Percentiles rank a stretch among this genome's conserved stretches.
phyloP scores from a whole-genome alignment of 2,113 vertebrate genomes.

The Mystacornis crossleyi region DNA sequence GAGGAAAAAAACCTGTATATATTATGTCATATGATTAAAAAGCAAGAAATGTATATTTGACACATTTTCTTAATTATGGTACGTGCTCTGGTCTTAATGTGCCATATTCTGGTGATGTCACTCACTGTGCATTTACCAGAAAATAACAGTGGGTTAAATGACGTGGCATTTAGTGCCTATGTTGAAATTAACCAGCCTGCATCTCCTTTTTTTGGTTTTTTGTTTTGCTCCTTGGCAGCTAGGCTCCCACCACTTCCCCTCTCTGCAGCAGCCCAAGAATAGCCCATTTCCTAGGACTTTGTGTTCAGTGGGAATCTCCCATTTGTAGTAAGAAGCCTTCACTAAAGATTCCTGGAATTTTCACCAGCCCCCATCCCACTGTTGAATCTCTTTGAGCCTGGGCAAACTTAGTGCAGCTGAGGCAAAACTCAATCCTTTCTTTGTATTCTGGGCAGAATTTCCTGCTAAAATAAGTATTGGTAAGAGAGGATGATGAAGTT shows the following conservation, averaged over 20 bases:
- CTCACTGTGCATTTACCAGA: not conserved
- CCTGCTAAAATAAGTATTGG: not conserved
- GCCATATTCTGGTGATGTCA: not conserved
- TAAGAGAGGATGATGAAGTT: not conserved
- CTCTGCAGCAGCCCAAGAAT: not conserved
- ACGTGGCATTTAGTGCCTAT: not conserved
- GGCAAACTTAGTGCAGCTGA: not conserved
- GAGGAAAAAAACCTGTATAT: not conserved
- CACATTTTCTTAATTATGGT: not conserved
- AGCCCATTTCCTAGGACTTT: not conserved
- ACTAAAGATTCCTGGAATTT: not conserved
- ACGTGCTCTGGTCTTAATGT: not conserved
- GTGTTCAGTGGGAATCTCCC: not conserved
- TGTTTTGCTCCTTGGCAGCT: not conserved
- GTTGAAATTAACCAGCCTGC: not conserved
- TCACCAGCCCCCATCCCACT: not conserved
- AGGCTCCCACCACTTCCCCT: conserved; percentile 2
- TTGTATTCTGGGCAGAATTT: not conserved
- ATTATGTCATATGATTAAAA: not conserved
- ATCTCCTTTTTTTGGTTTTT: not conserved
- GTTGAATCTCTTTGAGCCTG: not conserved
- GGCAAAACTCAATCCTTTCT: not conserved
- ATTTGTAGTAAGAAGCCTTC: not conserved
- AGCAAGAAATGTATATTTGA: not conserved
- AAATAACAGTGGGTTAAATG: not conserved